phyloP scores from a whole-genome alignment of 2,113 vertebrate species.

The Oreochromis spilurus region DNA sequence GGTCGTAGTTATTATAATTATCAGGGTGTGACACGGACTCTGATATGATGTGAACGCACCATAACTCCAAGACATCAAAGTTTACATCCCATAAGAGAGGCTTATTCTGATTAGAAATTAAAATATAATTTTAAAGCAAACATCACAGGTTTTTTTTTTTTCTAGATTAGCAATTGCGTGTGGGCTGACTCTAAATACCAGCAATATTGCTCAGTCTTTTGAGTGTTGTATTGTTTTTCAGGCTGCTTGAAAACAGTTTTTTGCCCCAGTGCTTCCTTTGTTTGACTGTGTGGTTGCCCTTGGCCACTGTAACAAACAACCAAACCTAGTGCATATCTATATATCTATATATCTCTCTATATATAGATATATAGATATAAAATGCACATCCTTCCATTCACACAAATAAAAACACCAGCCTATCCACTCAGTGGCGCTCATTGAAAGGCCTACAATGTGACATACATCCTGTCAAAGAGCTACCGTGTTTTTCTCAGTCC shows the following conservation, averaged over 20 bases:
- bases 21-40: background rate
- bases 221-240: background rate
- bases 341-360: background rate
- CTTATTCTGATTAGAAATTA: background rate
- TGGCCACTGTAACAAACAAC: background rate
- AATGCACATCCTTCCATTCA: background rate
- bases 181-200: conserved; percentile 1
- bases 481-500: background rate
- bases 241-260: background rate
- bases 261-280: conserved; percentile 34
- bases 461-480: conserved; percentile 10
- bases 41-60: background rate
- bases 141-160: fast-evolving
- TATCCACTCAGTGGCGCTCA: background rate
- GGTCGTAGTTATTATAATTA: background rate
- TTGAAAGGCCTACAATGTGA: background rate
- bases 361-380: background rate
- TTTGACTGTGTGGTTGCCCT: conserved; percentile 21
- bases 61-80: background rate
- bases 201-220: conserved; percentile 4
- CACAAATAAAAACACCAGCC: conserved; percentile 51
- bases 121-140: background rate
- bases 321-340: background rate
- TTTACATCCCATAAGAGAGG: background rate
- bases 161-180: background rate